Base-by-base conservation (phyloP, 2,888 invertebrate genomes). In the Neelides folsomi region DNA sequence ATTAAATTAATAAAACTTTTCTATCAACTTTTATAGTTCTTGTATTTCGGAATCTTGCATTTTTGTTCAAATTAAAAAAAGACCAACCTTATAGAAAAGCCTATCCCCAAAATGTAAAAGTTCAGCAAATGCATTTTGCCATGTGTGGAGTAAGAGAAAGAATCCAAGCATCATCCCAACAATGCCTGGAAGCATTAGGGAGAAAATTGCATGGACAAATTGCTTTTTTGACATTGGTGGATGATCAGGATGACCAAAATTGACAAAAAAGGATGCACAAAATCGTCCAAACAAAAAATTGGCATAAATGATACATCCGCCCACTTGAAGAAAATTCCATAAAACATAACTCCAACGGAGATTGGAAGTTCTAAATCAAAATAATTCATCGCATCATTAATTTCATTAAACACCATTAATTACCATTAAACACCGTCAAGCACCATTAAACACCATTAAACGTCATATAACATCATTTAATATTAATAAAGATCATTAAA, bases 51-150 rank as follows among this genome's bases (percentile, higher is more conserved):
- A n/a, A n/a, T n/a, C n/a, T n/a, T n/a, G n/a, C n/a, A n/a, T n/a
- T n/a, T n/a, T n/a, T n/a, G n/a, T n/a, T n/a, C n/a, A n/a, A n/a
- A n/a, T n/a, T n/a, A n/a, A 47, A 45, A 16, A 18, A 13, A 37
- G 12, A 51, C 67, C 63, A 67, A 77, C 81, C 71, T 79, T 79
- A 68, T 89, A 81, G 75, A 88, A 82, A 75, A 82, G 76, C 68
- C 93, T 71, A 73, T 95, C 89, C 6, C 80, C 85, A 70, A 95
- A 97, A 55, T 77, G 78, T 55, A 93, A 70, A 71, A 93, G 75
- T 71, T 97, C 95, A 0, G 90, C 86, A 66, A 83, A 87, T 16
- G 85, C 84, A 71, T 95, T 97, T 66, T 86, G 76, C 88, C 92
- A 93, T 1, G 85, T 80, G 67, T 97, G 94, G 4, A 95, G 73